A percentile compares a stretch with the other conserved stretches of the same genome.
phyloP scores from a whole-genome alignment of 2,888 invertebrate genomes.

The Himalopsyche anomala region DNA sequence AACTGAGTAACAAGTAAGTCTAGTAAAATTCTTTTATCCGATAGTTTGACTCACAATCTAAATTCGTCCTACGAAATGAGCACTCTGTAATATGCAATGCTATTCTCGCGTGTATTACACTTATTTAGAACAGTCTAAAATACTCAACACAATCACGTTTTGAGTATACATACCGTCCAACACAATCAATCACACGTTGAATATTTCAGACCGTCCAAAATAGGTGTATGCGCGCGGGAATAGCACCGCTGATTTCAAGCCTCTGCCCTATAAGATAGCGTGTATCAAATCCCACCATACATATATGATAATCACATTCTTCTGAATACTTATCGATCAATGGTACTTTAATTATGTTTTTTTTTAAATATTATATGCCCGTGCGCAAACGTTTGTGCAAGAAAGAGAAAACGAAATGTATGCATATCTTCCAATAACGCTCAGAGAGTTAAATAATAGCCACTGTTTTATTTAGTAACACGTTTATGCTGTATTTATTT shows the following conservation, averaged over 20 bases:
- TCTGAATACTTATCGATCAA: conserved; percentile 47
- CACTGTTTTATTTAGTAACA: not conserved
- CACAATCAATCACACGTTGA: too few species aligned
- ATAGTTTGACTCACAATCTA: too few species aligned
- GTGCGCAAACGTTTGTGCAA: conserved; percentile 47
- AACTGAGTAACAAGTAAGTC: too few species aligned
- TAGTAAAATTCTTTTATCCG: too few species aligned
- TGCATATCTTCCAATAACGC: not conserved
- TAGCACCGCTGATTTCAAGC: not conserved
- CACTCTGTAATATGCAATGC: too few species aligned
- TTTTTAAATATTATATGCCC: conserved; percentile 22
- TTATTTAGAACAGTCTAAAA: too few species aligned
- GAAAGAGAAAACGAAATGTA: conserved; percentile 53
- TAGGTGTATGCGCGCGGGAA: too few species aligned
- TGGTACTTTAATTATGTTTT: conserved; percentile 45
- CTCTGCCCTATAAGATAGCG: not conserved
- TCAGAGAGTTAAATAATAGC: not conserved
- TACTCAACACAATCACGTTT: too few species aligned
- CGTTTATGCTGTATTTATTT: not conserved
- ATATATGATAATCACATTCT: conserved; percentile 52
- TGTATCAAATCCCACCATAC: conserved; percentile 1
- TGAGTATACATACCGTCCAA: too few species aligned
- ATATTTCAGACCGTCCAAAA: too few species aligned
- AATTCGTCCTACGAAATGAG: too few species aligned
- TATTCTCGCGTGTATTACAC: too few species aligned